These are phyloP conservation scores for Lynx canadensis DNA, from an alignment of 2,113 vertebrate species.

Conservation along the genomic window DNA sequence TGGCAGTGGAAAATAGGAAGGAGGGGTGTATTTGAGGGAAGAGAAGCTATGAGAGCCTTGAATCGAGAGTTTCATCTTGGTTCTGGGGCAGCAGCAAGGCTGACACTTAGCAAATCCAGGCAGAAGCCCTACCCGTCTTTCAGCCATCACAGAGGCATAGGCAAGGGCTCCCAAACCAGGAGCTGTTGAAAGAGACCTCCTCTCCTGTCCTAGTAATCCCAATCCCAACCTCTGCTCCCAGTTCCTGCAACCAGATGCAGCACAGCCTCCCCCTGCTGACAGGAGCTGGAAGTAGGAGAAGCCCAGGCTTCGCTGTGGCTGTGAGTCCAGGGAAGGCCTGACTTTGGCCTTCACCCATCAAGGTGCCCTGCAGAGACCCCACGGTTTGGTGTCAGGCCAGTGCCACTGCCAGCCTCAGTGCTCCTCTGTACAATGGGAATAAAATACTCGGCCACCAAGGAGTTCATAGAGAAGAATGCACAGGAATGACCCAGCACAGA, in stretches of 20 bases:
- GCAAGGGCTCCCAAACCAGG: background rate
- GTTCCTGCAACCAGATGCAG: background rate
- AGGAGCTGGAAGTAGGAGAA: background rate
- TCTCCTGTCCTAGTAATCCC: background rate
- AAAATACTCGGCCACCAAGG: background rate
- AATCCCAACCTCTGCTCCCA: background rate
- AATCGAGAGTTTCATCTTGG: background rate
- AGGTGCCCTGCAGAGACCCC: background rate
- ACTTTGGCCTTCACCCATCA: too few relatives aligned
- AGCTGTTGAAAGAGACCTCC: background rate
- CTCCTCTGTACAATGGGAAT: background rate
- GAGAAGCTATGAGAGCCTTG: background rate
- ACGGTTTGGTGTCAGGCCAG: background rate
- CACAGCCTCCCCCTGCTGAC: constrained; percentile 70
- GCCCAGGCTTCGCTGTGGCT: background rate
- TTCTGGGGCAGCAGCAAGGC: background rate
- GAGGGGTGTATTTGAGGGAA: background rate
- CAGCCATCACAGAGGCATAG: background rate
- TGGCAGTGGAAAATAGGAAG: background rate
- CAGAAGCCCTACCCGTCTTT: background rate
- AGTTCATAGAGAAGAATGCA: background rate
- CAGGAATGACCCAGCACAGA: background rate
- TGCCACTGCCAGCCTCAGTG: background rate
- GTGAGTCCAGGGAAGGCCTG: background rate
- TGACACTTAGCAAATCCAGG: background rate